Base-by-base conservation (phyloP, 2,888 invertebrate species). In the Linnaemya vulpina region DNA sequence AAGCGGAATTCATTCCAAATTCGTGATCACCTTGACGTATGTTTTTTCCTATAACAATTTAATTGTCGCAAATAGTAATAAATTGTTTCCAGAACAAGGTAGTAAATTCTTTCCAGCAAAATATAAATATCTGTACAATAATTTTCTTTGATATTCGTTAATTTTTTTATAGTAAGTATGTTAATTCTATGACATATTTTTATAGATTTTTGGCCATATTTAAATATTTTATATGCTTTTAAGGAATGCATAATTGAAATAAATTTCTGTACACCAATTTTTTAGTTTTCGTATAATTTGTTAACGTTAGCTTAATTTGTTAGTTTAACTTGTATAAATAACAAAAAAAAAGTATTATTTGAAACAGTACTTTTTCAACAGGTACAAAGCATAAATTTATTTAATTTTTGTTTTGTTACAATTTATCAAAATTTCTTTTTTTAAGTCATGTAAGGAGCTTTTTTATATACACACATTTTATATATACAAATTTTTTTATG, bases 301-400 rank as follows among this genome's bases (percentile, higher is more conserved):
- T 58, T 77, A 53, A 35, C 13, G 13, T 35, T 77, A 20, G 9
- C 13, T 20, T 46, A 38, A 53, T 40, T 68, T 30, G 13, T 62
- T 43, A 38, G 40, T 49, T 43, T 40, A 40, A 68, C 25, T 68
- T 58, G 15, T 38, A 67, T 63, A 20, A 58, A 30, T 55, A 46
- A 51, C 38, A 67, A 75, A 53, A 38, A n/a, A 65, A 63, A 51
- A 58, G 58, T 22, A 67, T n/a, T 58, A 81, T 81, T 80, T 70
- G 1, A 75, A 65, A 80, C 80, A 75, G 49, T 84, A 84, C 55
- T 70, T 80, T 67, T 53, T 20, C 35, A 76, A 76, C 84, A 84
- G 80, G 84, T 84, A 84, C 84, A 81, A 81, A 76, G 65, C 62
- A 76, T 58, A 62, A 77, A 77, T 46, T 70, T 46, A 74, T 67